Evolutionary conservation across 1,140 invertebrate genomes (phyloP).

Genomic region (Ceratina calcarata): DNA sequence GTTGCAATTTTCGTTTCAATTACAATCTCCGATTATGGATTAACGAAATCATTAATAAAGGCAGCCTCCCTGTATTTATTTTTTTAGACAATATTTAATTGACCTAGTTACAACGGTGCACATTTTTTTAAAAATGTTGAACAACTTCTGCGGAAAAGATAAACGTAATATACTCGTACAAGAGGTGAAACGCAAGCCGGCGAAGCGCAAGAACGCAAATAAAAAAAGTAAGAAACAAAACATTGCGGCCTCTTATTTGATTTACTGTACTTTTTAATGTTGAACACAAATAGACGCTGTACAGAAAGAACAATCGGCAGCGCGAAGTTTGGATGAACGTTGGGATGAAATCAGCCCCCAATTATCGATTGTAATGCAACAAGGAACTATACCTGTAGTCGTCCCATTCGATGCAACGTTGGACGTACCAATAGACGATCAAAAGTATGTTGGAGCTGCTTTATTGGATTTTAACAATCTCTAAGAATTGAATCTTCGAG

Average conservation of each 20-base stretch:
- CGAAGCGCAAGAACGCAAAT: constrained; percentile 81
- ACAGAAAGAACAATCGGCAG: constrained; percentile 66
- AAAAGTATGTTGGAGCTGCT: constrained; percentile 86
- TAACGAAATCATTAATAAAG: no score
- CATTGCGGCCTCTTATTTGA: not conserved
- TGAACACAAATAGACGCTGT: constrained; percentile 24
- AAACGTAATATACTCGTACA: constrained; percentile 87
- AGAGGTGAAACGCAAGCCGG: constrained; percentile 81
- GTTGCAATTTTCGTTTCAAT: not conserved
- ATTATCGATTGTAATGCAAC: constrained; percentile 86
- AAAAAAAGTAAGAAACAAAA: constrained; percentile 73
- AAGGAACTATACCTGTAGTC: constrained; percentile 82
- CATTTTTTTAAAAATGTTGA: constrained; percentile 95
- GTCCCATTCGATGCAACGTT: constrained; percentile 93
- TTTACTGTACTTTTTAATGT: not conserved
- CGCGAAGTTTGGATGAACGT: constrained; percentile 80
- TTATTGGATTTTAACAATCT: not conserved
- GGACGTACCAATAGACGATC: constrained; percentile 91
- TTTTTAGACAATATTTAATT: constrained; percentile 3
- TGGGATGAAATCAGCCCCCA: constrained; percentile 89
- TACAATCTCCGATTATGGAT: not conserved
- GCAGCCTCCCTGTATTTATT: no score
- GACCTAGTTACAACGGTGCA: constrained; percentile 95
- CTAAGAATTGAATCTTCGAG: not conserved
- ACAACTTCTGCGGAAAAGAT: constrained; percentile 87